A percentile compares a stretch with the other conserved stretches of the same genome.
Conservation (phyloP, 2,797 vertebrate genomes). For the Onychomys torridus region DNA sequence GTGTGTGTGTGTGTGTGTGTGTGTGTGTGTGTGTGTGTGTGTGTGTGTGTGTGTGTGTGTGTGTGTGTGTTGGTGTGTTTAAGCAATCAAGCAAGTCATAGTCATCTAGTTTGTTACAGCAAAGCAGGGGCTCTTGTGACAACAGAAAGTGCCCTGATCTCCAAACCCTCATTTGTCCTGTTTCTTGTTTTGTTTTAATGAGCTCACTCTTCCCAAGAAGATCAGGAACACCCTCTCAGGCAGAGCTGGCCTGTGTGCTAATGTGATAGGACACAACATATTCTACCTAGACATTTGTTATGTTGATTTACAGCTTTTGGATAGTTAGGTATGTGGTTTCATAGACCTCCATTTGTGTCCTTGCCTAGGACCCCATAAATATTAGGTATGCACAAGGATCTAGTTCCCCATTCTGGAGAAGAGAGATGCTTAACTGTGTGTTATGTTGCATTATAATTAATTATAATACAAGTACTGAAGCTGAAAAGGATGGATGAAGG, state of each 20-base stretch:
- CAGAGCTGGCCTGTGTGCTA: neutral
- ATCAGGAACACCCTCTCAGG: neutral
- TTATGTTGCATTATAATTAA: neutral
- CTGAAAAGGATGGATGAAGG: neutral
- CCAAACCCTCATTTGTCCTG: neutral
- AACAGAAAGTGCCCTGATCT: neutral
- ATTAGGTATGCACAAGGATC: neutral
- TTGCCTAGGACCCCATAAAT: neutral
- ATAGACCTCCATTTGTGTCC: neutral
- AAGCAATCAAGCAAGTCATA: slow-evolving; percentile 10
- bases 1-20: neutral
- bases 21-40: too few species aligned
- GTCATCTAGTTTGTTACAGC: neutral
- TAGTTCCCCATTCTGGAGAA: neutral
- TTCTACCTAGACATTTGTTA: slow-evolving; percentile 27
- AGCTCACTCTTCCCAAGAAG: neutral
- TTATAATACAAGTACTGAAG: slow-evolving; percentile 3
- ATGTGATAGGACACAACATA: neutral
- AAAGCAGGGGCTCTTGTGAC: neutral
- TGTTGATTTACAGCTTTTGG: slow-evolving; percentile 14
- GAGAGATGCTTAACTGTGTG: neutral
- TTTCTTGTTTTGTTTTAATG: neutral
- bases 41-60: neutral
- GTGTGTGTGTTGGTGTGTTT: neutral
- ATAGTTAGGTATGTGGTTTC: neutral